These are phyloP conservation scores for Eustalomyia histrio DNA, from an alignment of 2,888 invertebrate genomes.

Conservation along the genomic window DNA sequence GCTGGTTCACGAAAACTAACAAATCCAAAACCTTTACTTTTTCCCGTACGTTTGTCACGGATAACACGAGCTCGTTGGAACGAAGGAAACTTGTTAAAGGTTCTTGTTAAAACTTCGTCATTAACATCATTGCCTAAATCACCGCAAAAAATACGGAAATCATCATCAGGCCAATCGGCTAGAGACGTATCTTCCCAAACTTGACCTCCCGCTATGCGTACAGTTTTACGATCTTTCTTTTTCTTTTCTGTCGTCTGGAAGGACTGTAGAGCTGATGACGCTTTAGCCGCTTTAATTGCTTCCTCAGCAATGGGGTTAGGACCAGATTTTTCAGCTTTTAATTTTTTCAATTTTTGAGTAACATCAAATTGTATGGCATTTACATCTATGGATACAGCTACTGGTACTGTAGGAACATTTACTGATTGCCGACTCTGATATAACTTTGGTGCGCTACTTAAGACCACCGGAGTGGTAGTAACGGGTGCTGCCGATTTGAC, in stretches of 20 bases:
- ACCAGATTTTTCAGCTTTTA: constrained; percentile 84
- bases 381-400: constrained; percentile 80
- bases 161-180: constrained; percentile 98
- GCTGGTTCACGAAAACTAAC: constrained; percentile 98
- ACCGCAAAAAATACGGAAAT: constrained; percentile 99
- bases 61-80: constrained; percentile 97
- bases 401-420: constrained; percentile 73
- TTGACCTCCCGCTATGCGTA: constrained; percentile 95
- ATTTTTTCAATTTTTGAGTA: constrained; percentile 82
- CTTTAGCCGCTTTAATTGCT: constrained; percentile 83
- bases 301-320: constrained; percentile 83
- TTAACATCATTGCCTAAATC: constrained; percentile 99
- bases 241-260: constrained; percentile 81
- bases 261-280: constrained; percentile 82
- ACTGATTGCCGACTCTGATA: constrained; percentile 82
- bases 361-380: constrained; percentile 82
- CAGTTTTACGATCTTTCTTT: constrained; percentile 81
- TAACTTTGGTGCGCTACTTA: constrained; percentile 86
- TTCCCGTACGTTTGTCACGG: constrained; percentile 97
- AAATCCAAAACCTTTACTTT: constrained; percentile 99
- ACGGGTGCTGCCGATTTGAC: constrained; percentile 71
- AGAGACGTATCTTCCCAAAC: constrained; percentile 98
- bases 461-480: constrained; percentile 81
- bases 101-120: constrained; percentile 96
- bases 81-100: constrained; percentile 95